Percentiles rank a stretch among this genome's conserved stretches.
Evolutionary conservation across 2,888 invertebrate genomes (phyloP).

Genomic region (Agrotis segetum): DNA sequence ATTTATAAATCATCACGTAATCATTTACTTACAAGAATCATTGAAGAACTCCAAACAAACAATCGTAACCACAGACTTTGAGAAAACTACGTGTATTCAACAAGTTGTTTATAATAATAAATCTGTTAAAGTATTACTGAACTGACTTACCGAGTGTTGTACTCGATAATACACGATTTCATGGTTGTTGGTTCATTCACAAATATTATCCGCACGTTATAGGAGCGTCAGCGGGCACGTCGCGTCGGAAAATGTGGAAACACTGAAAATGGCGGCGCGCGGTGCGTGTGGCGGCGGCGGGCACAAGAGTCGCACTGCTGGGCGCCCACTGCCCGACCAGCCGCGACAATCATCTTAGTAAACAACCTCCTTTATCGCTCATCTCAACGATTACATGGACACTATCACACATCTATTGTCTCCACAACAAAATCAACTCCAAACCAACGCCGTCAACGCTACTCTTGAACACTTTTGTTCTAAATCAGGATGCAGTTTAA

Average conservation of each 20-base stretch:
- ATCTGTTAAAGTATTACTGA: constrained; percentile 26
- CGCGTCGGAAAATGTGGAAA: constrained; percentile 51
- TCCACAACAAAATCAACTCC: neutral
- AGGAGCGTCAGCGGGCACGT: constrained; percentile 41
- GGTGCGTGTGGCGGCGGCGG: constrained; percentile 60
- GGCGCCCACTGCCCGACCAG: constrained; percentile 25
- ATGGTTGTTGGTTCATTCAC: constrained; percentile 60
- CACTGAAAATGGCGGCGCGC: constrained; percentile 28
- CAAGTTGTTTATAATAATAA: constrained; percentile 40
- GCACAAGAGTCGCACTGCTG: constrained; percentile 62
- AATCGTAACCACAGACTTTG: constrained; percentile 11
- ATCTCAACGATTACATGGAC: constrained; percentile 16
- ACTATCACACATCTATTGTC: constrained; percentile 1
- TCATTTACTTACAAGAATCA: constrained; percentile 29
- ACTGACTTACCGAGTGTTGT: constrained; percentile 56
- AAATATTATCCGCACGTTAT: constrained; percentile 35
- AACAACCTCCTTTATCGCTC: constrained; percentile 36
- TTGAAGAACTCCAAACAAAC: constrained; percentile 17
- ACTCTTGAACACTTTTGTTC: neutral
- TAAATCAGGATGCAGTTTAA: constrained; percentile 7
- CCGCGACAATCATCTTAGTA: constrained; percentile 21
- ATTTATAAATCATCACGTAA: too few species aligned
- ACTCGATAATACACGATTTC: constrained; percentile 51
- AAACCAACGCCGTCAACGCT: neutral
- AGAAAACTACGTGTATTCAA: constrained; percentile 35